phyloP scores from a whole-genome alignment of 30 jellyfish, hydroid and myxozoan genomes.

The Turritopsis rubra region DNA sequence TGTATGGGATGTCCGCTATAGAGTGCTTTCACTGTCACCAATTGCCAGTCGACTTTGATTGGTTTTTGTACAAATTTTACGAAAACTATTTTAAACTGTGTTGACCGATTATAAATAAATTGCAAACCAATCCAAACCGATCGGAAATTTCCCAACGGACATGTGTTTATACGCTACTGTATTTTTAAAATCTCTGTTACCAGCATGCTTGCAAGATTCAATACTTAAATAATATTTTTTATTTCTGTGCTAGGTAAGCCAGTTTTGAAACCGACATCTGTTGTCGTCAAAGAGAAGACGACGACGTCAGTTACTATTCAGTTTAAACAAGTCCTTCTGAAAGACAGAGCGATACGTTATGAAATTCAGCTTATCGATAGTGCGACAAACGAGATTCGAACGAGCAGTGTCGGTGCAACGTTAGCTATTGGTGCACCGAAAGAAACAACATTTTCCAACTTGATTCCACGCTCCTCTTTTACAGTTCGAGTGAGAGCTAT shows the following conservation, averaged over 20 bases:
- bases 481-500: slow-evolving; percentile 7
- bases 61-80: too few species aligned
- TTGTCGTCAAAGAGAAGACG: background rate
- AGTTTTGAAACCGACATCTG: background rate
- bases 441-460: background rate
- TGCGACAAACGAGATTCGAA: too few species aligned
- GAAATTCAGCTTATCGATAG: background rate
- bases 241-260: background rate
- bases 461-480: background rate
- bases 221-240: too few species aligned
- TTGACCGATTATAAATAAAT: too few species aligned
- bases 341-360: slow-evolving; percentile 1
- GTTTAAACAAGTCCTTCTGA: background rate
- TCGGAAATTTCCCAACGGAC: too few species aligned
- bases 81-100: too few species aligned
- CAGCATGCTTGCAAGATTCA: background rate
- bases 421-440: background rate
- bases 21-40: too few species aligned
- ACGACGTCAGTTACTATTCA: background rate
- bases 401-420: background rate
- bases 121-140: too few species aligned
- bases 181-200: too few species aligned
- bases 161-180: too few species aligned
- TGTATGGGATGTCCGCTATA: too few species aligned
- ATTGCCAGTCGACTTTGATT: too few species aligned